These are phyloP conservation scores for Radopholus similis DNA, from an alignment of 1,140 invertebrate species.

Conservation along the genomic window DNA sequence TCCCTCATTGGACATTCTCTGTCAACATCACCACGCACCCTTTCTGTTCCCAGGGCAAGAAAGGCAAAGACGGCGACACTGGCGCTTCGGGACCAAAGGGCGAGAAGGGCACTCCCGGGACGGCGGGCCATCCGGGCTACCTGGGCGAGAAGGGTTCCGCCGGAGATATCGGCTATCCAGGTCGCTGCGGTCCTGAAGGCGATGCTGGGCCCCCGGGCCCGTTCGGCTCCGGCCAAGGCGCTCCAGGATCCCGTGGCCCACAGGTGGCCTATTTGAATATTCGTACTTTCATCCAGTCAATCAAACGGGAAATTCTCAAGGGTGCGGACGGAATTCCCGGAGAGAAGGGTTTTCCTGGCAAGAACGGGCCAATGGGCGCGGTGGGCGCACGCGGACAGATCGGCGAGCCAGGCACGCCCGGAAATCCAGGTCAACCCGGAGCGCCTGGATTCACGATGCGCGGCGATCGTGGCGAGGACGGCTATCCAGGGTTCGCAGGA, in stretches of 20 bases:
- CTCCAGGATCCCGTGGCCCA: conserved; percentile 47
- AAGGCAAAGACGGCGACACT: conserved; percentile 50
- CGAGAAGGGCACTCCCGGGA: conserved; percentile 46
- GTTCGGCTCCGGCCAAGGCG: conserved; percentile 49
- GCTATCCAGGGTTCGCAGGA: conserved; percentile 27
- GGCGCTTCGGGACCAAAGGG: conserved; percentile 53
- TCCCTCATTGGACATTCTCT: no score
- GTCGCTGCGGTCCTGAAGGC: conserved; percentile 52
- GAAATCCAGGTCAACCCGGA: conserved; percentile 35
- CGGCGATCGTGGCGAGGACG: conserved; percentile 56
- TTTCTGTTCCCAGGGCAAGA: no score
- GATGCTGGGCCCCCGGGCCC: conserved; percentile 52
- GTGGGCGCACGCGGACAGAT: conserved; percentile 54
- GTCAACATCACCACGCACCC: no score
- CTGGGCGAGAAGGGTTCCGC: conserved; percentile 34
- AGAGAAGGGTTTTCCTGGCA: conserved; percentile 49
- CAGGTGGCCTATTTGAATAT: no score
- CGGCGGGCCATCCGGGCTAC: conserved; percentile 19
- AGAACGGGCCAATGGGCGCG: conserved; percentile 47
- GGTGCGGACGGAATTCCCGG: conserved; percentile 56
- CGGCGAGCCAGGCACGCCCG: conserved; percentile 44
- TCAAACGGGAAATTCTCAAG: no score
- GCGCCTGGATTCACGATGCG: conserved; percentile 47
- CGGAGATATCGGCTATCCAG: conserved; percentile 50
- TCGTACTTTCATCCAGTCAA: no score